phyloP scores from a whole-genome alignment of 1,140 invertebrate genomes.

The Theocolax elegans region DNA sequence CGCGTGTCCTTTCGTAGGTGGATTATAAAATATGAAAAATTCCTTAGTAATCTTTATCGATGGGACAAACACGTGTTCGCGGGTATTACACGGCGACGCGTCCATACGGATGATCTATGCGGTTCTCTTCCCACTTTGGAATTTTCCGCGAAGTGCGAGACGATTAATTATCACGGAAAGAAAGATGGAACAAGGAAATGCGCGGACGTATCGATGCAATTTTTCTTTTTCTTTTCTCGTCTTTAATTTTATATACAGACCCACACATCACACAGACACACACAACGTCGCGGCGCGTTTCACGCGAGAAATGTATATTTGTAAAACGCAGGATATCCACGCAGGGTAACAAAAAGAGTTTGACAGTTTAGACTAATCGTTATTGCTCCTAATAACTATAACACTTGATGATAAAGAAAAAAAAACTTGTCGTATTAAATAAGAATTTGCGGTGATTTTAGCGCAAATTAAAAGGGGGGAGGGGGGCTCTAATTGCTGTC shows the following conservation, averaged over 20 bases:
- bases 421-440: not conserved
- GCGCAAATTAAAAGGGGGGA: no score
- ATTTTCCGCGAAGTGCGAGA: conserved; percentile 11
- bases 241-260: no score
- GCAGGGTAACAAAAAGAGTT: not conserved
- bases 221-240: no score
- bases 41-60: not conserved
- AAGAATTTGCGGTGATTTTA: not conserved
- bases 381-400: not conserved
- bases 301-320: not conserved
- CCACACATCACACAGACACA: no score
- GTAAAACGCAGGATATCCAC: not conserved
- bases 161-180: conserved; percentile 26
- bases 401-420: not conserved
- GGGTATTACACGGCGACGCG: not conserved
- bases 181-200: conserved; percentile 15
- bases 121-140: not conserved
- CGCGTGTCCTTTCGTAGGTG: no score
- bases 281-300: not conserved
- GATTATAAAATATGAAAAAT: not conserved
- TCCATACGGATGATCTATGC: conserved; percentile 19
- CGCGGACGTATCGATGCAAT: no score
- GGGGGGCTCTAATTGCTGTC: not conserved
- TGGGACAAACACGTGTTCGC: not conserved
- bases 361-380: not conserved